phyloP scores from a whole-genome alignment of 2,797 vertebrate species.

The Acanthis flammea region DNA sequence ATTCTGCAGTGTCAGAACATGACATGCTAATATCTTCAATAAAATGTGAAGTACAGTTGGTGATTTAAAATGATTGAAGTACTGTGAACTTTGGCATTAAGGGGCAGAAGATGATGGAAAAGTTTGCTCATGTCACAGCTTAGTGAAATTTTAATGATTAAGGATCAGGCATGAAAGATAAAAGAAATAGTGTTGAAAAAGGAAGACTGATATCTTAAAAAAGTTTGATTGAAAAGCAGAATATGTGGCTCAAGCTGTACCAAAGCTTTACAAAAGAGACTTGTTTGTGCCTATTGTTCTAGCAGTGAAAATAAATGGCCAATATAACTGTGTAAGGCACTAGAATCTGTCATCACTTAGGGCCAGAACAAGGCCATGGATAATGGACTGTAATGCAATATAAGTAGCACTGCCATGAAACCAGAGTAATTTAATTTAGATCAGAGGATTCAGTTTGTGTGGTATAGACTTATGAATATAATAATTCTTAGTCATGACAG shows the following conservation, averaged over 20 bases:
- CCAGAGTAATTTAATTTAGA: constrained; percentile 13
- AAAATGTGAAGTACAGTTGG: not conserved
- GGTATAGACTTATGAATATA: constrained; percentile 16
- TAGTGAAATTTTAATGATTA: not conserved
- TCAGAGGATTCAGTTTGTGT: constrained; percentile 11
- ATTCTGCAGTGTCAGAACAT: not conserved
- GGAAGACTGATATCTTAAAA: not conserved
- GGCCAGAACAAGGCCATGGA: not conserved
- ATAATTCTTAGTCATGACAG: constrained; percentile 18
- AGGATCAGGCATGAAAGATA: not conserved
- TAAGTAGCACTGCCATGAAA: constrained; percentile 4
- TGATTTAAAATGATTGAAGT: not conserved
- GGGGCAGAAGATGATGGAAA: not conserved
- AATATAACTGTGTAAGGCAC: not conserved
- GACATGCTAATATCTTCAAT: not conserved
- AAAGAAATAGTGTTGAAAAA: not conserved
- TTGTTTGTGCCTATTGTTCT: not conserved
- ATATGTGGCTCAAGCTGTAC: not conserved
- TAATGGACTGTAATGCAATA: not conserved
- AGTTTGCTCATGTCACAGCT: not conserved
- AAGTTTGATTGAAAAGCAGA: not conserved
- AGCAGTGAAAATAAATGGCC: not conserved
- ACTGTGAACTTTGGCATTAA: not conserved
- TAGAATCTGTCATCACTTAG: not conserved
- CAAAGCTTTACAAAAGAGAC: not conserved